Base-by-base conservation (phyloP, 2,888 invertebrate genomes). In the Caenorhabditis sp. region DNA sequence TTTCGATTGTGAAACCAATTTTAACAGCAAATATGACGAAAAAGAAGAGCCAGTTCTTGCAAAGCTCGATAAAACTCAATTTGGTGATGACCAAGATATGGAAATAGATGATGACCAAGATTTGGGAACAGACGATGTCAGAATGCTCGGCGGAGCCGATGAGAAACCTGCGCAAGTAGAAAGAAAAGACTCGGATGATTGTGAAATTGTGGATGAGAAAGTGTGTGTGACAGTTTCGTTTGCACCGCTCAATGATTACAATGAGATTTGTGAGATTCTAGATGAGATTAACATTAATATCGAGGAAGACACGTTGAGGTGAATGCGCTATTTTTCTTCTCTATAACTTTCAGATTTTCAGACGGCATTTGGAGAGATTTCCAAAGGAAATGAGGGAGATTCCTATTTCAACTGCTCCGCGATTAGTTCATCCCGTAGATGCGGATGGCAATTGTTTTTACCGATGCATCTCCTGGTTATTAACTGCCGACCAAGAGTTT, bases 401-500 rank as follows among this genome's bases (percentile, higher is more conserved):
- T 23, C 0, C 20, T 21, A n/a, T 25, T 7, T 14, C 31, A 26
- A 4, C 17, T 21, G 14, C 12, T n/a, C 8, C 10, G 3, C 10
- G 17, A 10, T 4, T 3, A 0, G 60, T n/a, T n/a, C n/a, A n/a
- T n/a, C n/a, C n/a, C n/a, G n/a, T 67, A 14, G 1, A 25, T 5
- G 1, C 58, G 1, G 67, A 67, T 53, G 67, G 67, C 1, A 67
- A 67, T 25, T 67, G 67, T 38, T 67, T 67, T 56, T 67, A 53
- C 20, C 52, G 67, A 25, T 49, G 62, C 1, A 59, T 67, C 4
- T 62, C 67, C 3, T 67, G 62, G 62, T 63, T 62, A 27, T 49
- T 67, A 12, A 67, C 67, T 14, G 62, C 57, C 1, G 8, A 12
- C 17, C 26, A 67, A 26, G 20, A 38, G 5, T 27, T 59, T 27